phyloP scores from a whole-genome alignment of 1,140 invertebrate genomes.

The Thaumetopoea pityocampa region DNA sequence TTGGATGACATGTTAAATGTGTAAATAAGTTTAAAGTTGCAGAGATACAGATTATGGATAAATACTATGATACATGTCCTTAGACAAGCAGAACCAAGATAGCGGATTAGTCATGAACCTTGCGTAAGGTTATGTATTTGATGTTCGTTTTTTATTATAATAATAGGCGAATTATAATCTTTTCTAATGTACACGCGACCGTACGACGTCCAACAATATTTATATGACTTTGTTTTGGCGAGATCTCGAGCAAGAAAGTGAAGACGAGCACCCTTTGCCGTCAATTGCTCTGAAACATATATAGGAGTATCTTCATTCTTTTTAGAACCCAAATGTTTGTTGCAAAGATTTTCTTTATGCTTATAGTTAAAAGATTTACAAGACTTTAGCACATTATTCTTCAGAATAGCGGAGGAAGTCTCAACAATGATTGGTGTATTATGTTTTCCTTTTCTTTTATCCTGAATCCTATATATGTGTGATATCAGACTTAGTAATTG shows the following conservation, averaged over 20 bases:
- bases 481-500: constrained; percentile 5
- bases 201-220: neutral
- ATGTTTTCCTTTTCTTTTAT: constrained; percentile 5
- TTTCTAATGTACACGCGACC: constrained; percentile 17
- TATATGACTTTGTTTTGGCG: neutral
- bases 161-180: constrained; percentile 12
- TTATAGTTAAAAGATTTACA: neutral
- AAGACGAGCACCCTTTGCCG: neutral
- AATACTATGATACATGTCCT: too few relatives aligned
- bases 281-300: constrained; percentile 6
- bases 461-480: constrained; percentile 7
- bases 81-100: neutral
- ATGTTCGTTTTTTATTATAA: constrained; percentile 15
- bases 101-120: constrained; percentile 1
- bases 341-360: neutral
- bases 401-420: constrained; percentile 5
- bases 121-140: constrained; percentile 11
- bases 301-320: constrained; percentile 1
- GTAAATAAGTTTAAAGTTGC: neutral
- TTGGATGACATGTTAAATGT: too few relatives aligned
- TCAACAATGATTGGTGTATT: constrained; percentile 12
- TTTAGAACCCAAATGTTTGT: constrained; percentile 2
- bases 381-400: constrained; percentile 2
- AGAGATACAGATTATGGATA: too few relatives aligned
- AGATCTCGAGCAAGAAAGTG: too few relatives aligned